Evolutionary conservation across 2,888 invertebrate genomes (phyloP).

Genomic region (Linyphia triangularis): DNA sequence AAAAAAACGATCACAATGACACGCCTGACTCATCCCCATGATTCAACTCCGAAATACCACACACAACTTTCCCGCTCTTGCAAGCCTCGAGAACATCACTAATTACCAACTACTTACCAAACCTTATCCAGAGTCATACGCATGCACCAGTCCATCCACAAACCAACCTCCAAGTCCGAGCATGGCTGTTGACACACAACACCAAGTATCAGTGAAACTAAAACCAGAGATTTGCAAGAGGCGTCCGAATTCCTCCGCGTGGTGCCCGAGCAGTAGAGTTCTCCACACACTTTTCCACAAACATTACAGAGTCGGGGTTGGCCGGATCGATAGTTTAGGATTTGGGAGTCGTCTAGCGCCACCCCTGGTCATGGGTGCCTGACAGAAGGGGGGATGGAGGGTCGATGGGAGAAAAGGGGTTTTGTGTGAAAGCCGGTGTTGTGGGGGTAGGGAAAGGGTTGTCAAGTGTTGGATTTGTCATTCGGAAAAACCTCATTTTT

Average conservation of each 20-base stretch:
- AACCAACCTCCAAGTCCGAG: neutral
- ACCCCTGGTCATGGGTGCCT: constrained; percentile 53
- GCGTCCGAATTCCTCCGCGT: constrained; percentile 27
- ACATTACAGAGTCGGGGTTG: neutral
- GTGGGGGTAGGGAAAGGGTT: neutral
- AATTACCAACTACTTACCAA: neutral
- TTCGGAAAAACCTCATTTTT: too few species aligned
- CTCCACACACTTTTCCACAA: constrained; percentile 4
- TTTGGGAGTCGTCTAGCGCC: constrained; percentile 66
- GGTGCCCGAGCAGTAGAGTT: constrained; percentile 31
- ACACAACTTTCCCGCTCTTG: neutral
- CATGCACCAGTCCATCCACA: neutral
- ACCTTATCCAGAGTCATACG: neutral
- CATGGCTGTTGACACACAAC: neutral
- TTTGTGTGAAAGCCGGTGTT: neutral
- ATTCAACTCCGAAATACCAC: neutral
- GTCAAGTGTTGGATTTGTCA: neutral
- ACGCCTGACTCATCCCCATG: neutral
- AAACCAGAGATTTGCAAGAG: neutral
- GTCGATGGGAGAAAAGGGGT: neutral
- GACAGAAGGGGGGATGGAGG: neutral
- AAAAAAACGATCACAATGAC: neutral
- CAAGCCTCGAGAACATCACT: neutral
- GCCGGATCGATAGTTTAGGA: constrained; percentile 56
- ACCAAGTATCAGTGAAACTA: too few species aligned